Percentiles rank a stretch among this genome's conserved stretches.
These are phyloP conservation scores for Calcarius lapponicus DNA, from an alignment of 2,797 vertebrate genomes.

Conservation along the genomic window DNA sequence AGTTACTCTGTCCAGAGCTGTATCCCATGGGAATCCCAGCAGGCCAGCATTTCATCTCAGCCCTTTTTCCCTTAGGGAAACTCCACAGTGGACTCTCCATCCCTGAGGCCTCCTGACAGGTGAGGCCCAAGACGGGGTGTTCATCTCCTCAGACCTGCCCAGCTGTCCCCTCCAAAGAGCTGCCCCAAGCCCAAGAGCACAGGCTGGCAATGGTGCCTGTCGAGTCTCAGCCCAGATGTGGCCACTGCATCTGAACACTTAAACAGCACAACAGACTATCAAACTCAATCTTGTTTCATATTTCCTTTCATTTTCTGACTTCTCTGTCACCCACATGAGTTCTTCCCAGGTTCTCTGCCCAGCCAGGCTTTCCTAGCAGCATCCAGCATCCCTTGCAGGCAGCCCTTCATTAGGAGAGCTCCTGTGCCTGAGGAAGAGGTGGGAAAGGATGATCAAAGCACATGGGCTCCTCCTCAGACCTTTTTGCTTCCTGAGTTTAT, in stretches of 20 bases:
- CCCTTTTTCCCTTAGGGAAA: not conserved
- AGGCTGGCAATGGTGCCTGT: rapidly evolving
- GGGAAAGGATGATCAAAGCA: not conserved
- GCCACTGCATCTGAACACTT: not conserved
- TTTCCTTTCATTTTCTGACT: not conserved
- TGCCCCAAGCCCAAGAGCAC: not conserved
- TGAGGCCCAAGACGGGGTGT: not conserved
- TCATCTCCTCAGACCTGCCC: not conserved
- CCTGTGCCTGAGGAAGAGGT: not conserved
- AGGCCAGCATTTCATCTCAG: not conserved
- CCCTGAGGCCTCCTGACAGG: rapidly evolving
- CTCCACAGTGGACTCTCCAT: rapidly evolving
- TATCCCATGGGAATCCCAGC: not conserved
- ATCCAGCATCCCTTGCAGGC: not conserved
- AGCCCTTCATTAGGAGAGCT: not conserved
- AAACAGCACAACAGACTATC: not conserved
- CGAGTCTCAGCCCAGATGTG: not conserved
- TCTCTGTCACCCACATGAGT: rapidly evolving
- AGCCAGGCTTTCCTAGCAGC: not conserved
- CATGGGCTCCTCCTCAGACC: not conserved
- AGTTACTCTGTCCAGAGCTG: not conserved
- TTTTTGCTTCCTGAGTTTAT: not conserved
- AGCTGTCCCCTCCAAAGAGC: not conserved
- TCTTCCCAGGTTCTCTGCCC: not conserved
- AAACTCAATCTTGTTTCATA: not conserved